These are phyloP conservation scores for Panagrolaimus sp. DNA, from an alignment of 1,140 invertebrate species.

Conservation along the genomic window DNA sequence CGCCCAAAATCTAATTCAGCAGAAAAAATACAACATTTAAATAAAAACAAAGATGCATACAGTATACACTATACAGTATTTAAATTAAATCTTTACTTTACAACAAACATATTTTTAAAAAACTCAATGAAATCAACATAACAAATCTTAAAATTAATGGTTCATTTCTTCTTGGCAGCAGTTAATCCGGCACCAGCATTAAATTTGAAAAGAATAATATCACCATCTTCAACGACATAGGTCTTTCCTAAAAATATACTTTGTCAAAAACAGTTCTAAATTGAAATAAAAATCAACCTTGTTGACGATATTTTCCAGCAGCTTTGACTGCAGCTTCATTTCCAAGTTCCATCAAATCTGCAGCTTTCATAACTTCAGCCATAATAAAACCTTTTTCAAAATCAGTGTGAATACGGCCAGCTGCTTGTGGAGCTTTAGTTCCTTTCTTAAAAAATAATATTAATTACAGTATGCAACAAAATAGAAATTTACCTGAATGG, in stretches of 20 bases:
- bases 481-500: too few species aligned
- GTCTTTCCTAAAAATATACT: constrained; percentile 92
- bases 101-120: constrained; percentile 66
- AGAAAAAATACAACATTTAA: too few species aligned
- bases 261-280: constrained; percentile 96
- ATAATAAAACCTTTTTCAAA: constrained; percentile 99
- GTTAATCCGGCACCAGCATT: constrained; percentile 90
- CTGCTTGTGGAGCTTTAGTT: constrained; percentile 94
- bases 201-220: constrained; percentile 99
- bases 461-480: too few species aligned
- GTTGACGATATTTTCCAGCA: constrained; percentile 94
- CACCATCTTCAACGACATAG: constrained; percentile 94
- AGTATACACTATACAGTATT: not conserved
- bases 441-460: too few species aligned
- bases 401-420: constrained; percentile 94
- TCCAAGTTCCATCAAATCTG: constrained; percentile 80
- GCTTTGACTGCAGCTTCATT: constrained; percentile 53
- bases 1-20: too few species aligned
- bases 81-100: too few species aligned
- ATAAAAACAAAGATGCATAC: too few species aligned
- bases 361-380: constrained; percentile 98
- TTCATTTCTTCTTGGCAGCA: constrained; percentile 67
- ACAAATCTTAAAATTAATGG: constrained; percentile 49
- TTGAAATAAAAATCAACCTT: constrained; percentile 88
- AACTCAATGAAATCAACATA: not conserved